Base-by-base conservation (phyloP, 2,888 invertebrate genomes). In the Ichneumoninae sp. region DNA sequence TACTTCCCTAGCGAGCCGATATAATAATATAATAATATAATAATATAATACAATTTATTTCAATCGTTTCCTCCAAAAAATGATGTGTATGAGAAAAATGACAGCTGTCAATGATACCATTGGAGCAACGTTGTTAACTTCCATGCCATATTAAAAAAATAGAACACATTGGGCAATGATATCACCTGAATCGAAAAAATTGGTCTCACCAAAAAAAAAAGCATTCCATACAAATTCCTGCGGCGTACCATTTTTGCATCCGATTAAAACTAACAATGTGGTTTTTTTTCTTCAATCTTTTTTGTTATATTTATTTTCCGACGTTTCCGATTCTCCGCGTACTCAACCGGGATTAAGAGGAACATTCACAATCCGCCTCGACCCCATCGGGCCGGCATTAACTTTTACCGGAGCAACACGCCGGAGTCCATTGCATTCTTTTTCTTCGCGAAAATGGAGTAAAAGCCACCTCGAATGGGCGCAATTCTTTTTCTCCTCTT, bases 401-500 rank as follows among this genome's bases (percentile, higher is more conserved):
- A 30, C 79, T 60, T 81, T 81, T 54, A 33, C 44, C 19, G 50
- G 50, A 81, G 76, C 76, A 65, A 80, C 65, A 73, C 68, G 73
- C 60, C 78, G 44, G 22, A 71, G 57, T 83, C 68, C 75, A 63
- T 71, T 54, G 19, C 19, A 19, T 47, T 68, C n/a, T 40, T 82
- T 77, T 52, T 71, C 65, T 68, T 57, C 22, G 68, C 44, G 50
- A 77, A 71, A 47, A 22, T 54, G 71, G 71, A 77, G 76, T n/a
- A 65, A 50, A 78, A 80, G 77, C 69, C 84, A 74, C 63, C 77
- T 47, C 84, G 81, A 74, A 77, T 77, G 69, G 77, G 60, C 50
- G 36, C 19, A 50, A 22, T 19, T 73, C 73, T 83, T 81, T 74
- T 78, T 77, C 68, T 22, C 54, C 78, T 68, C 77, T 74, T 74